Evolutionary conservation across 2,888 invertebrate genomes (phyloP), one percentile per base, ranked within the genome.

Genomic region (Lamproptera curius): DNA sequence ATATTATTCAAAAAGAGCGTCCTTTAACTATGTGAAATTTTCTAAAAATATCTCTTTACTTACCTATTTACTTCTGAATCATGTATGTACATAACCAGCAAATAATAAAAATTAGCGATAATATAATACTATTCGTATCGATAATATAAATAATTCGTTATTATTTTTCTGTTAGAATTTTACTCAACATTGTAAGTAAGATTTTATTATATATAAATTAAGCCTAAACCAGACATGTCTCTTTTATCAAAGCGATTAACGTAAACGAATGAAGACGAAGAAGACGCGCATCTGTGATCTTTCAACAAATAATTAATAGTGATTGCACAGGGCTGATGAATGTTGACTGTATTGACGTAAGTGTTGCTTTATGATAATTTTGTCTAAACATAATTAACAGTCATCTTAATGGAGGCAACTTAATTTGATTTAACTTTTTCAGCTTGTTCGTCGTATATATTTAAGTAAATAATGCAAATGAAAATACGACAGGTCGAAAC

Each of bases 301-400:
- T 26, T 48, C 42, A 43, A 34, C 38, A 35, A 43, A 17, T 35
- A 41, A 46, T 34, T 34, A 14, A 34, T n/a, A n/a, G n/a, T n/a
- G n/a, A n/a, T n/a, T n/a, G n/a, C n/a, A n/a, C n/a, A n/a, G n/a
- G n/a, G n/a, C n/a, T n/a, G n/a, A n/a, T n/a, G n/a, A n/a, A n/a
- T n/a, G n/a, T n/a, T n/a, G n/a, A n/a, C n/a, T n/a, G n/a, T n/a
- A n/a, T n/a, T n/a, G n/a, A n/a, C n/a, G n/a, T n/a, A n/a, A n/a
- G n/a, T n/a, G n/a, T n/a, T n/a, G n/a, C n/a, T n/a, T n/a, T n/a
- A n/a, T n/a, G n/a, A n/a, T n/a, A n/a, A n/a, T n/a, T n/a, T n/a
- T n/a, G n/a, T n/a, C n/a, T n/a, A n/a, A n/a, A n/a, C n/a, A n/a
- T n/a, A n/a, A n/a, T n/a, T n/a, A n/a, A n/a, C n/a, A n/a, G n/a